Base-by-base conservation (phyloP, 1,140 invertebrate genomes). In the Bursaphelenchus mucronatus region DNA sequence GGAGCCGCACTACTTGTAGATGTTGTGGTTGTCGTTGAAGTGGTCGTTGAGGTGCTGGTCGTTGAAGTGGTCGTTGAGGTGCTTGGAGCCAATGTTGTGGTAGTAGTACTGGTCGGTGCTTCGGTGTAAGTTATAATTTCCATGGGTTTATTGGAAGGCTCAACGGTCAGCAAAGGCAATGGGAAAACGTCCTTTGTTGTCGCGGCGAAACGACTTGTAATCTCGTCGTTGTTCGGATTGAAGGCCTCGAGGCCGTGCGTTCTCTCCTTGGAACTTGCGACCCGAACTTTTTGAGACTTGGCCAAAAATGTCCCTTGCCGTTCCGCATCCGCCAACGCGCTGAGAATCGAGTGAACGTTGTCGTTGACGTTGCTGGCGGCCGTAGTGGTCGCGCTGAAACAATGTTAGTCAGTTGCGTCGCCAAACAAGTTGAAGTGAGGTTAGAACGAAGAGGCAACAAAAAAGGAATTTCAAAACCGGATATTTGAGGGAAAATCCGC, bases 151-250 rank as follows among this genome's bases (percentile, higher is more conserved):
- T 50, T 63, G 0, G 61, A 41, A 15, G 61, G 52, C 17, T 63
- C 54, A 10, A 15, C 74, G 19, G 70, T 74, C 9, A 62, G 39
- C 30, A 70, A 19, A 4, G 70, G 64, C 43, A 74, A 61, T 2
- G 71, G 46, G 66, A 74, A 74, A 41, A 55, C 68, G 59, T 73
- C 65, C 50, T 74, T 67, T 2, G 65, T 67, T 58, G 67, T 70
- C 7, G 68, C 8, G 66, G 2, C 11, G 11, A 50, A 50, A 30
- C 30, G 30, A 30, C 30, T 30, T 50, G 49, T 30, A 1, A 11
- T 1, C 19, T 63, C 55, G 1, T 61, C 58, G 58, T 55, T 63
- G 4, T 3, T 3, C 13, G 62, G 62, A 61, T 55, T 65, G 55
- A 65, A 64, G 3, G 61, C 61, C 30, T 63, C 62, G 3, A 59